A percentile compares a stretch with the other conserved stretches of the same genome.
phyloP scores from a whole-genome alignment of 2,888 invertebrate genomes.

The Prenolepis imparis region DNA sequence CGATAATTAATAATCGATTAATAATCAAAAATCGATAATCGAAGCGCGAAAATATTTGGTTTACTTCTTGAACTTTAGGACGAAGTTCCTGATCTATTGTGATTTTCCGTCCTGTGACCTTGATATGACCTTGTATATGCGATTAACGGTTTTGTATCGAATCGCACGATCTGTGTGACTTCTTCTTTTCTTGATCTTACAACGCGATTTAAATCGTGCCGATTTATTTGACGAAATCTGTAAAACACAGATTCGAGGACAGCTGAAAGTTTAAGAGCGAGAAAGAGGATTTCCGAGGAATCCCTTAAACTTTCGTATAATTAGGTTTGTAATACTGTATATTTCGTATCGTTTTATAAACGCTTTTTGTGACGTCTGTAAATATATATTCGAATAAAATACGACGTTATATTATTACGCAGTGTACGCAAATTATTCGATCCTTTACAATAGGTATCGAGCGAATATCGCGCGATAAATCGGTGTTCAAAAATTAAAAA shows the following conservation, averaged over 20 bases:
- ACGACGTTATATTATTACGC: not conserved
- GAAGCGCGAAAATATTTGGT: not conserved
- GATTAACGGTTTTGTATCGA: not conserved
- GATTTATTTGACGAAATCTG: not conserved
- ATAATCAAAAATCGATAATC: too few species aligned
- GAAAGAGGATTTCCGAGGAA: too few species aligned
- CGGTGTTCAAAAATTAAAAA: conserved; percentile 37
- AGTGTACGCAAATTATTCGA: conserved; percentile 17
- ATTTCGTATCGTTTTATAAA: conserved; percentile 46
- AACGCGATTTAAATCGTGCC: not conserved
- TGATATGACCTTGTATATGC: not conserved
- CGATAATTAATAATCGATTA: too few species aligned
- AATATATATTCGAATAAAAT: conserved; percentile 49
- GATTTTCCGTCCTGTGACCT: conserved; percentile 49
- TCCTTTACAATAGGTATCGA: conserved; percentile 39
- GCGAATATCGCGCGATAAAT: conserved; percentile 22
- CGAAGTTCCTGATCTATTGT: not conserved
- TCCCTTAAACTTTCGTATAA: conserved; percentile 3
- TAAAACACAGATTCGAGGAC: not conserved
- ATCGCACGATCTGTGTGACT: not conserved
- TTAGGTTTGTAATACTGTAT: conserved; percentile 22
- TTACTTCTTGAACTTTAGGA: not conserved
- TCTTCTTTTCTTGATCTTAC: too few species aligned
- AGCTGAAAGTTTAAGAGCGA: not conserved
- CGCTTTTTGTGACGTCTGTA: conserved; percentile 4